Evolutionary conservation across 2,797 vertebrate species (phyloP), one percentile per base, ranked within the genome.

Genomic region (Rhynchonycteris naso): DNA sequence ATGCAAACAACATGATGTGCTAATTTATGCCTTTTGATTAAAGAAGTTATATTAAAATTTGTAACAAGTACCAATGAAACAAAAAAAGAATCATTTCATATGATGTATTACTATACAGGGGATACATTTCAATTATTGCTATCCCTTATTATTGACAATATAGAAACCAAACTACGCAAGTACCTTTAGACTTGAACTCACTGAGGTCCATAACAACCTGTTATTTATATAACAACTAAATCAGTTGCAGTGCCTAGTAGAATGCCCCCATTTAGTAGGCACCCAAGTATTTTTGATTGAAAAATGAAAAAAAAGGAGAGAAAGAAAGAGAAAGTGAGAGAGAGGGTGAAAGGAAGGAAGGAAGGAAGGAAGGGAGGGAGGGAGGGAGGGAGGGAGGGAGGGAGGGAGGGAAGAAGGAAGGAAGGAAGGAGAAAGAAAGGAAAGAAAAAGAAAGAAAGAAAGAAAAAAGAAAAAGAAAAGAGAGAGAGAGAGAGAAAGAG

Each of bases 1-100:
- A 95, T 84, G 74, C 14, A 96, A 93, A 88, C 65, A 94, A 80
- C 35, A 82, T 79, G 54, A 80, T 68, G 24, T 83, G 81, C 30
- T 97, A 91, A 91, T 76, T 84, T 93, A 86, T 78, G 54, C 47
- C 47, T 92, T 86, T 93, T 94, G 83, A 81, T 88, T 93, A 87
- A 94, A 93, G 2, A 92, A 80, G n/a, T 79, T 61, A 84, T 86
- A 94, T 38, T 87, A 79, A 93, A 95, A 85, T 15, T 66, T 94
- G 8, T 91, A 91, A 30, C 72, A 71, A 76, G 22, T 78, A 87
- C 9, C 18, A 85, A 24, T 33, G 18, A 4, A 76, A 79, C 33
- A 87, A 94, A 88, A 88, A 86, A 61, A 28, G 61, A 96, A 75
- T 19, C 72, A 84, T n/a, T 50, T 8, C 33, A 16, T 69, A n/a